These are phyloP conservation scores for Eurytoma adleriae DNA, from an alignment of 2,888 invertebrate genomes.

Conservation along the genomic window DNA sequence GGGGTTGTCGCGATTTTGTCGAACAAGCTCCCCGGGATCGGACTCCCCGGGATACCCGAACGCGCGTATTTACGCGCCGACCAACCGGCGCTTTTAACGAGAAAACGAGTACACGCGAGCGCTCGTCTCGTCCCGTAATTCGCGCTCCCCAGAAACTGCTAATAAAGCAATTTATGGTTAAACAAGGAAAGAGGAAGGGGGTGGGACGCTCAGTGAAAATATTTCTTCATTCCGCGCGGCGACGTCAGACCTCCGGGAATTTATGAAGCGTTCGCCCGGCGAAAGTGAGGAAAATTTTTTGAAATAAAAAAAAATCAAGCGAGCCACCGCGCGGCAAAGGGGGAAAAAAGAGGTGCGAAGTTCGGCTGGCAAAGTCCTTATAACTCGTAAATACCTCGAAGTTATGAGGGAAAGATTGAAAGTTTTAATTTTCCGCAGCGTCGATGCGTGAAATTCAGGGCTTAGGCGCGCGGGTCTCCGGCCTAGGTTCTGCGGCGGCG, in stretches of 20 bases:
- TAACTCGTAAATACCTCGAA: conserved; percentile 40
- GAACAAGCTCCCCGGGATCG: too few species aligned
- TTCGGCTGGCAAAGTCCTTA: conserved; percentile 9
- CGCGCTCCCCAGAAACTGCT: too few species aligned
- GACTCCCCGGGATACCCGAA: too few species aligned
- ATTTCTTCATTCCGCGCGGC: conserved; percentile 42
- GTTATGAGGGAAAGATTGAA: conserved; percentile 47
- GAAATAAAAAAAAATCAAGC: conserved; percentile 20
- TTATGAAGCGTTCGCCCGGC: conserved; percentile 34
- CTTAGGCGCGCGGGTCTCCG: background rate
- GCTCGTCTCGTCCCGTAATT: too few species aligned
- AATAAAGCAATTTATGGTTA: too few species aligned
- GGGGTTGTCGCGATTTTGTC: too few species aligned
- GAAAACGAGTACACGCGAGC: too few species aligned
- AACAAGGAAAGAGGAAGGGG: too few species aligned
- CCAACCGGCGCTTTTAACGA: too few species aligned
- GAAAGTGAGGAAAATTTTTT: conserved; percentile 17
- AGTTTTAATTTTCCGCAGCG: conserved; percentile 53
- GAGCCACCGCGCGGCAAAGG: too few species aligned
- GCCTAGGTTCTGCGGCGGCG: too few species aligned
- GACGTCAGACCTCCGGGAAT: conserved; percentile 22
- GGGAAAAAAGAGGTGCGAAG: background rate
- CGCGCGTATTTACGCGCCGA: too few species aligned
- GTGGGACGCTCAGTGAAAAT: conserved; percentile 31
- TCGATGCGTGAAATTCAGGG: conserved; percentile 55